Evolutionary conservation across 2,888 invertebrate genomes (phyloP), one percentile per base, ranked within the genome.

Genomic region (Ephialtes manifestator): DNA sequence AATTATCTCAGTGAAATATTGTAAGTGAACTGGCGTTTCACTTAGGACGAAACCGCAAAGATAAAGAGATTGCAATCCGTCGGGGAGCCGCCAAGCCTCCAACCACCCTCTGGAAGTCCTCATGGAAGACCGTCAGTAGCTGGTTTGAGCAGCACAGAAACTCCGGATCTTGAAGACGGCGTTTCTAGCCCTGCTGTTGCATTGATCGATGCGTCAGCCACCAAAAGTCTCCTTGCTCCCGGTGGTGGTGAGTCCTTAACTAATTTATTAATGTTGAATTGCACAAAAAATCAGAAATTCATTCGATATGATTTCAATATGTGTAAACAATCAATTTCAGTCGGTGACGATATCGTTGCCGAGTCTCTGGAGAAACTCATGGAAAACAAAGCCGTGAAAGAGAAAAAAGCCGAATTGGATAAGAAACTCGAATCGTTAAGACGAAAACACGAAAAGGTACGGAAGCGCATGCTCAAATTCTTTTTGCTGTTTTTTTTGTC

Each of bases 341-440:
- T 90, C 76, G 90, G 88, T 31, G 93, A 93, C 39, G 95, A 96
- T 86, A 95, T 97, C n/a, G 93, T 96, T 1, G 97, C 97, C 0
- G 98, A 98, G 90, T 95, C 97, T 0, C 94, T 99, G 68, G 97
- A 98, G 20, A 96, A 97, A 88, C 95, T 99, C 24, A 95, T 98
- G 91, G 97, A 97, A 5, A 96, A 97, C 92, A 99, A 99, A 94
- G 92, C 96, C 58, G 97, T 98, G 15, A 96, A 96, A 78, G 98
- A 98, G 90, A 98, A 98, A 92, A 96, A 97, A 60, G 92, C 96
- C 0, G 98, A 99, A 93, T 94, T 98, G 88, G 97, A 98, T 78
- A 98, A 98, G 92, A 98, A 99, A 92, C 94, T 99, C 79, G 98
- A 98, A 89, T 95, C 96, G 39, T 92, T 99, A 81, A 95, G 97